These are phyloP conservation scores for Leiothrix lutea DNA, from an alignment of 2,113 vertebrate genomes.

Conservation along the genomic window DNA sequence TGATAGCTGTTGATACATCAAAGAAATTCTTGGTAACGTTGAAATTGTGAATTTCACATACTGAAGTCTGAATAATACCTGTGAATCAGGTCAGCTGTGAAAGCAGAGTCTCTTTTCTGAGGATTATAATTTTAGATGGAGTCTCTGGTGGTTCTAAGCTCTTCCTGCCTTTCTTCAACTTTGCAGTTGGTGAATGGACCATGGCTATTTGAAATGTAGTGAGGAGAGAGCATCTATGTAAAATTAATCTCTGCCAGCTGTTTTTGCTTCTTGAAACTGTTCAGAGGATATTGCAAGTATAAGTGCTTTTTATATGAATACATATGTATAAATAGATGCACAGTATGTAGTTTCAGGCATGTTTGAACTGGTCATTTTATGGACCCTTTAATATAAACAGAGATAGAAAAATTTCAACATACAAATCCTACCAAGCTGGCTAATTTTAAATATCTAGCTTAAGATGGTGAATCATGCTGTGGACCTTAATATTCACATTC, in stretches of 20 bases:
- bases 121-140: neutral
- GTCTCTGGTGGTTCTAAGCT: neutral
- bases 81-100: neutral
- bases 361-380: neutral
- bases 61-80: neutral
- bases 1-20: neutral
- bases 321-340: neutral
- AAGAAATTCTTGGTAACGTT: neutral
- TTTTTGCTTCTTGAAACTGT: neutral
- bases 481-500: neutral
- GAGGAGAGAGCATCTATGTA: neutral
- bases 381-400: neutral
- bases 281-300: neutral
- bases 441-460: neutral
- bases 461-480: neutral
- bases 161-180: neutral
- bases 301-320: neutral
- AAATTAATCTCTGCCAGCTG: neutral
- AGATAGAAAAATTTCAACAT: neutral
- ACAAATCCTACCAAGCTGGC: accelerated
- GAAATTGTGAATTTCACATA: neutral
- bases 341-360: neutral
- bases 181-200: neutral
- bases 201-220: neutral
- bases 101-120: neutral